Conservation (phyloP, 2,797 vertebrate species). For the Lepus oiostolus region DNA sequence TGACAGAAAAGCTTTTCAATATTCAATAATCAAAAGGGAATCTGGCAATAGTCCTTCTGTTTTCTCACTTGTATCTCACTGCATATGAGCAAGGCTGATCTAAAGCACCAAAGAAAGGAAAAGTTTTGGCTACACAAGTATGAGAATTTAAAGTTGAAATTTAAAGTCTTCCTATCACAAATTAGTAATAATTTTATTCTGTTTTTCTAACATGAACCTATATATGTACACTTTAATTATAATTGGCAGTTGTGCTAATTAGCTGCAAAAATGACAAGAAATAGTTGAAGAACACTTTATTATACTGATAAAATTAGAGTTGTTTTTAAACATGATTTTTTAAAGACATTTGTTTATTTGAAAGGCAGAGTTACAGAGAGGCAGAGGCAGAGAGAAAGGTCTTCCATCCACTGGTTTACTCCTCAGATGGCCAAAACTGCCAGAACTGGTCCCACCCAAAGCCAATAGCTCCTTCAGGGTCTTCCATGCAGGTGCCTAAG, state of each 20-base stretch:
- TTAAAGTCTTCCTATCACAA: slow-evolving; percentile 24
- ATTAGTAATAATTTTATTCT: slow-evolving; percentile 5
- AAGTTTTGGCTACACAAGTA: not conserved
- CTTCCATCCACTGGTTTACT: no score
- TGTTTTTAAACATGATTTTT: not conserved
- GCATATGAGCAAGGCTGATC: not conserved
- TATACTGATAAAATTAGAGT: not conserved
- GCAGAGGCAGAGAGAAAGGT: no score
- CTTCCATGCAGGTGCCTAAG: no score
- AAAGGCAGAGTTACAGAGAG: no score
- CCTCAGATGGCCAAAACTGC: no score
- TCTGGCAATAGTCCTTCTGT: not conserved
- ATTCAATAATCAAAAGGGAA: slow-evolving; percentile 28
- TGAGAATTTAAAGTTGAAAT: not conserved
- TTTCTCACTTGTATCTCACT: not conserved
- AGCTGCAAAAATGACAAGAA: slow-evolving; percentile 29
- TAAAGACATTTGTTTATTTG: no score
- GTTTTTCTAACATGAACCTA: slow-evolving; percentile 28
- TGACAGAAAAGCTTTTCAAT: not conserved
- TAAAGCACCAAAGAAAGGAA: slow-evolving; percentile 42
- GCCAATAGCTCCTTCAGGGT: no score
- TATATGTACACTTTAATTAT: not conserved
- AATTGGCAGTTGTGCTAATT: slow-evolving; percentile 25
- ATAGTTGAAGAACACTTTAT: not conserved
- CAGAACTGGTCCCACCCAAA: no score